A percentile compares a stretch with the other conserved stretches of the same genome.
Evolutionary conservation across 2,113 vertebrate species (phyloP).

Genomic region (western clawed frog (Xenopus tropicalis)): DNA sequence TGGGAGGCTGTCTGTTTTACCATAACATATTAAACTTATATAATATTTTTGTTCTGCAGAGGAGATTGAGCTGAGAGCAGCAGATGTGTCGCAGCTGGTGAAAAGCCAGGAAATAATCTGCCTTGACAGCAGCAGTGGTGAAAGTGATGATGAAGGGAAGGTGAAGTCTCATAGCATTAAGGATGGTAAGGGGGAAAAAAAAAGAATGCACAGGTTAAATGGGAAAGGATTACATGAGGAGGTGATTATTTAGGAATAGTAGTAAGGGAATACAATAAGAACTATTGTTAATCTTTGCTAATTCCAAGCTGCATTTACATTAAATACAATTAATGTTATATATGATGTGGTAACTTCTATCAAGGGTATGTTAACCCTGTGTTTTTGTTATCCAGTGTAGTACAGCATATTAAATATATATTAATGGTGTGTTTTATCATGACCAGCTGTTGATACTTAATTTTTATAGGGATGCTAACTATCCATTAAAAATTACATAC

Average conservation of each 20-base stretch:
- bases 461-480: no score
- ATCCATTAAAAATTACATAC: no score
- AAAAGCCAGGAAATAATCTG: conserved; percentile 91
- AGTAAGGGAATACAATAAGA: not conserved
- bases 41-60: conserved; percentile 54
- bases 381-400: no score
- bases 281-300: not conserved
- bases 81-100: conserved; percentile 77
- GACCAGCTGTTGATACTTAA: no score
- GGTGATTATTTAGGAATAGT: not conserved
- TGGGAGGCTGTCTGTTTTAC: no score
- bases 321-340: no score
- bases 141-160: conserved; percentile 72
- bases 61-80: conserved; percentile 74
- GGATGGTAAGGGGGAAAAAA: conserved; percentile 73
- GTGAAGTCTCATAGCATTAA: conserved; percentile 60
- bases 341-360: no score
- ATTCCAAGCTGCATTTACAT: no score
- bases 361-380: no score
- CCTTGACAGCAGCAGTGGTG: conserved; percentile 84
- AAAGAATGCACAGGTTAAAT: not conserved
- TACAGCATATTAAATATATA: no score
- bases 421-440: no score
- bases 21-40: no score
- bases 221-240: not conserved